phyloP scores from a whole-genome alignment of 2,797 vertebrate species.

The Acanthurus tractus region DNA sequence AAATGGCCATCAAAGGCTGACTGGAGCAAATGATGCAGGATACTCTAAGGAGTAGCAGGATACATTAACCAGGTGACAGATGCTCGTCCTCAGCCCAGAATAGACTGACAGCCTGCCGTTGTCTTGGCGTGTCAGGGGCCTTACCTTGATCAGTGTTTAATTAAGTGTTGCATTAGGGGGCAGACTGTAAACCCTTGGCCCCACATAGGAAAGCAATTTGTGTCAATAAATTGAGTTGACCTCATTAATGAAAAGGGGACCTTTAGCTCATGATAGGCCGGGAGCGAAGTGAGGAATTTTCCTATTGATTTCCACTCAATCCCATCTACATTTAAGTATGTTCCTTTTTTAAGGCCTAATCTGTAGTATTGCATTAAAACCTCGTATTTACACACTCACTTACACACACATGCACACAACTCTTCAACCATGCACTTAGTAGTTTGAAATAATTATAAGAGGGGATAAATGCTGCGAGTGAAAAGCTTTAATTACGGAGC shows the following conservation, averaged over 20 bases:
- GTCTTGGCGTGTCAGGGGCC: too few relatives aligned
- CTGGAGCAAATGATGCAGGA: too few relatives aligned
- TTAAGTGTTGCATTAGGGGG: conserved; percentile 3
- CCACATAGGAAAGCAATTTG: conserved; percentile 12
- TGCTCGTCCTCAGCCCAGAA: too few relatives aligned
- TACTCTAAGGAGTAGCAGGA: too few relatives aligned
- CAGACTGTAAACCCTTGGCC: not conserved
- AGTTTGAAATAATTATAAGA: conserved; percentile 79
- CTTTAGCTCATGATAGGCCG: conserved; percentile 29
- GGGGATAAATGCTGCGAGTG: conserved; percentile 74
- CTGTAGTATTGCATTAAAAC: conserved; percentile 53
- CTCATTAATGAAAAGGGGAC: conserved; percentile 21
- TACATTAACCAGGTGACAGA: too few relatives aligned
- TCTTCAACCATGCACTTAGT: conserved; percentile 51
- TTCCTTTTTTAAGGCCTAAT: conserved; percentile 51
- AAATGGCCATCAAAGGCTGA: too few relatives aligned
- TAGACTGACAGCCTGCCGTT: too few relatives aligned
- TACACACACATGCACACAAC: conserved; percentile 22
- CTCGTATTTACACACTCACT: conserved; percentile 38
- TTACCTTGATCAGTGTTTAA: not conserved
- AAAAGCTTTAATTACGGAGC: conserved; percentile 83
- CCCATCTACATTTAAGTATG: conserved; percentile 36
- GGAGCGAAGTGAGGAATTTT: conserved; percentile 35
- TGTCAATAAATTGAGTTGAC: conserved; percentile 28
- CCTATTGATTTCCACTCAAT: conserved; percentile 53